These are phyloP conservation scores for Drosophila lowei DNA, from an alignment of 1,140 invertebrate species.

Conservation along the genomic window DNA sequence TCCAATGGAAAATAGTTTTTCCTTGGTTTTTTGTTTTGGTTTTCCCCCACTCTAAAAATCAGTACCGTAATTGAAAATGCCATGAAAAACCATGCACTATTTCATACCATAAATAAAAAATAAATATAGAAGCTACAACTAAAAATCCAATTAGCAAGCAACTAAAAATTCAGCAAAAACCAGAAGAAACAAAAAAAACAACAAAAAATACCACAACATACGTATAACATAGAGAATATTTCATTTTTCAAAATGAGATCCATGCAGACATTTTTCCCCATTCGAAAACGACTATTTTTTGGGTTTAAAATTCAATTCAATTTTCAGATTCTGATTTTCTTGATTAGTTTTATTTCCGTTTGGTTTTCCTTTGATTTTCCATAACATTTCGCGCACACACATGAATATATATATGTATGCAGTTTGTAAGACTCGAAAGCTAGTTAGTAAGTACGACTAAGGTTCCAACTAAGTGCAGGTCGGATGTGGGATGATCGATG, in stretches of 20 bases:
- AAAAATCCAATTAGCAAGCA: slow-evolving; percentile 10
- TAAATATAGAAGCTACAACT: slow-evolving; percentile 8
- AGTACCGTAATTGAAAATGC: slow-evolving; percentile 27
- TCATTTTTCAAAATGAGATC: slow-evolving; percentile 71
- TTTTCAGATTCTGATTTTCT: slow-evolving; percentile 2
- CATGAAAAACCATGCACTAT: too few species aligned
- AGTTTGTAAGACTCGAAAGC: not conserved
- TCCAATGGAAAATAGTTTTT: slow-evolving; percentile 14
- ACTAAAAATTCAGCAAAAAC: slow-evolving; percentile 10
- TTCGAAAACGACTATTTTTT: slow-evolving; percentile 19
- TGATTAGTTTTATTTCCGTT: slow-evolving; percentile 7
- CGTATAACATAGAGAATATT: slow-evolving; percentile 14
- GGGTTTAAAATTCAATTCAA: slow-evolving; percentile 24
- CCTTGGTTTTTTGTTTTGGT: not conserved
- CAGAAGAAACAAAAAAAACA: slow-evolving; percentile 1
- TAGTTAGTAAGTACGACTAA: slow-evolving; percentile 8
- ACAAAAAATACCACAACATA: too few species aligned
- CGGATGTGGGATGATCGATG: slow-evolving; percentile 42
- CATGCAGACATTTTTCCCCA: slow-evolving; percentile 78
- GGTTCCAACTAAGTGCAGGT: not conserved
- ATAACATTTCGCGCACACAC: slow-evolving; percentile 65
- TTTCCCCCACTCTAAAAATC: slow-evolving; percentile 12
- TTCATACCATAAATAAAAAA: not conserved
- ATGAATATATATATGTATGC: too few species aligned
- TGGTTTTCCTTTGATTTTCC: slow-evolving; percentile 9